A percentile compares a stretch with the other conserved stretches of the same genome.
Conservation (phyloP, 1,140 invertebrate genomes). For the Drosophila carrolli region DNA sequence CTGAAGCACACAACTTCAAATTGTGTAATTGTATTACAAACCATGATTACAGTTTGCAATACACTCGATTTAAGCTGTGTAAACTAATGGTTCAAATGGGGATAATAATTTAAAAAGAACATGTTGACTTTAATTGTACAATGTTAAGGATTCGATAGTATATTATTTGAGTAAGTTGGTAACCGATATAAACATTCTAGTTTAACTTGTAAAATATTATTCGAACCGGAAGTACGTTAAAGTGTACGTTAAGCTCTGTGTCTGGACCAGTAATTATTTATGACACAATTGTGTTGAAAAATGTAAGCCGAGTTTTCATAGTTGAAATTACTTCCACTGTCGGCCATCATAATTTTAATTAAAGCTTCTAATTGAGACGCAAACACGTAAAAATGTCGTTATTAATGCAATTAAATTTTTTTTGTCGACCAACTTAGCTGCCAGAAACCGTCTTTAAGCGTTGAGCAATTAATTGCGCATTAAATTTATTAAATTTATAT, state of each 20-base stretch:
- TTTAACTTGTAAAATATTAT: no score
- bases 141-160: no score
- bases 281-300: constrained; percentile 8
- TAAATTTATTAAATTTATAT: constrained; percentile 26
- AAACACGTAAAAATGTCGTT: constrained; percentile 63
- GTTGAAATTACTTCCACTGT: constrained; percentile 28
- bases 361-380: constrained; percentile 53
- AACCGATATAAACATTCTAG: no score
- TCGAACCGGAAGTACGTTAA: background rate
- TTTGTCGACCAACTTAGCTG: constrained; percentile 31
- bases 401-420: constrained; percentile 50
- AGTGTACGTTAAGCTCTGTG: constrained; percentile 2
- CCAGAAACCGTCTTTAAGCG: constrained; percentile 29
- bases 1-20: constrained; percentile 10
- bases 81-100: constrained; percentile 7
- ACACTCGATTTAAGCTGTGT: background rate
- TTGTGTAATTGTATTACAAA: constrained; percentile 12
- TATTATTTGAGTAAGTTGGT: no score
- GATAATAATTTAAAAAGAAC: constrained; percentile 2
- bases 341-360: constrained; percentile 53
- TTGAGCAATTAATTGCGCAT: constrained; percentile 45
- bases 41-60: constrained; percentile 29
- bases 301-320: constrained; percentile 10
- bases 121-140: no score
- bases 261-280: constrained; percentile 7